Percentiles rank a stretch among this genome's conserved stretches.
phyloP scores from a whole-genome alignment of 2,797 vertebrate species.

The Clarias platycephalus region DNA sequence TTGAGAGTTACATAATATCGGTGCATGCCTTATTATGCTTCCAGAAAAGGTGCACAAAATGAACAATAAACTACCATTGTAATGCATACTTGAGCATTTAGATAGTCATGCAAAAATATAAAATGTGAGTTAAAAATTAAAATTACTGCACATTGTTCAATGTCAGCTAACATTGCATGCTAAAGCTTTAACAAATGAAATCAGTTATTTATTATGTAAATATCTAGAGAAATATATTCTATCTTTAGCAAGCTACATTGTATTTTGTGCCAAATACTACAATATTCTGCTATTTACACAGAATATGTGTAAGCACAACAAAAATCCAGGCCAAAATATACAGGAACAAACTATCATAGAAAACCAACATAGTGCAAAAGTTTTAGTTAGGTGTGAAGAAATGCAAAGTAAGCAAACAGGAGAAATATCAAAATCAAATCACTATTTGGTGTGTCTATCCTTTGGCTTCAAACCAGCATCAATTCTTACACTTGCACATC shows the following conservation, averaged over 20 bases:
- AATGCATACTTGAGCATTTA: constrained; percentile 40
- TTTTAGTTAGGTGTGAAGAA: too few species aligned
- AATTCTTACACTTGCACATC: too few species aligned
- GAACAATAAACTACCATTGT: constrained; percentile 29
- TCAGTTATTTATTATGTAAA: constrained; percentile 28
- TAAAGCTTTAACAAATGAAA: constrained; percentile 38
- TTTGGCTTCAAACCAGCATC: too few species aligned
- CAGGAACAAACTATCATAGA: constrained; percentile 41
- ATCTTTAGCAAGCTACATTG: constrained; percentile 51
- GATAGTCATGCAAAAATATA: constrained; percentile 52
- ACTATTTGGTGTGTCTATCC: too few species aligned
- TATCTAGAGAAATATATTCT: constrained; percentile 41
- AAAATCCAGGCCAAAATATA: constrained; percentile 46
- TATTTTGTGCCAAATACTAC: constrained; percentile 42
- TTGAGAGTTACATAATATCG: constrained; percentile 26
- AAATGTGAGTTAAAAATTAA: constrained; percentile 39
- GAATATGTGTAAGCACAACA: constrained; percentile 45
- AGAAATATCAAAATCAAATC: too few species aligned
- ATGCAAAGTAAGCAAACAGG: too few species aligned
- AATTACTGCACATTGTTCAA: constrained; percentile 24
- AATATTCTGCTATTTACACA: constrained; percentile 46
- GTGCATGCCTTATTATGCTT: constrained; percentile 31
- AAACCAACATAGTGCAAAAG: constrained; percentile 33
- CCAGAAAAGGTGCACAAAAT: constrained; percentile 24
- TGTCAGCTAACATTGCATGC: constrained; percentile 35